Percentiles rank a stretch among this genome's conserved stretches.
These are phyloP conservation scores for Sebastes hopkinsi DNA, from an alignment of 2,797 vertebrate genomes.

Conservation along the genomic window DNA sequence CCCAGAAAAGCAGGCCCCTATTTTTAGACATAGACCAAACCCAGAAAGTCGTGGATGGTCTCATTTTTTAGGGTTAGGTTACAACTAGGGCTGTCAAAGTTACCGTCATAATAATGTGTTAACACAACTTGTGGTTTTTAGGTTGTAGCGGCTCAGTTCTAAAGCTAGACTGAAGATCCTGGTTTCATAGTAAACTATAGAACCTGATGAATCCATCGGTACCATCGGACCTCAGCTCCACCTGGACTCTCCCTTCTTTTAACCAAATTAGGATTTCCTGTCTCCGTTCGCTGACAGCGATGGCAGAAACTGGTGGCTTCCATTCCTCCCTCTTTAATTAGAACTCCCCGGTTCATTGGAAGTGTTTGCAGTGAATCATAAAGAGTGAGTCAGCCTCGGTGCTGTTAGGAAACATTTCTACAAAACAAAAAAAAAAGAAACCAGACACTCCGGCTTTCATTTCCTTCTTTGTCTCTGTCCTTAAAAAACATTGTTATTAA, in stretches of 20 bases:
- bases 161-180: too few species aligned
- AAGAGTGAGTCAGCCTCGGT: background rate
- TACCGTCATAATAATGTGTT: too few species aligned
- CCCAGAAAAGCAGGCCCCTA: too few species aligned
- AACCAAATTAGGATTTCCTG: background rate
- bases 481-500: constrained; percentile 42
- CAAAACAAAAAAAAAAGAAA: background rate
- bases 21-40: too few species aligned
- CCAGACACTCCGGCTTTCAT: constrained; percentile 1
- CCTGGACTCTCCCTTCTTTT: background rate
- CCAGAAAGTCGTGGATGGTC: too few species aligned
- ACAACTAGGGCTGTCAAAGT: too few species aligned
- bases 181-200: too few species aligned
- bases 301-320: background rate
- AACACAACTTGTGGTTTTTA: too few species aligned
- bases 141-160: too few species aligned
- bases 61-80: too few species aligned
- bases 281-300: background rate
- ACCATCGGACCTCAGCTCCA: background rate
- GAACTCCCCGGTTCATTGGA: background rate
- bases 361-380: constrained; percentile 5
- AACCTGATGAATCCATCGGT: too few species aligned
- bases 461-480: constrained; percentile 13
- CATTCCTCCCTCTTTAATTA: constrained; percentile 1
- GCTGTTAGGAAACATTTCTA: background rate